Evolutionary conservation across 2,888 invertebrate species (phyloP).

Genomic region (Eugnorisma glareosa): DNA sequence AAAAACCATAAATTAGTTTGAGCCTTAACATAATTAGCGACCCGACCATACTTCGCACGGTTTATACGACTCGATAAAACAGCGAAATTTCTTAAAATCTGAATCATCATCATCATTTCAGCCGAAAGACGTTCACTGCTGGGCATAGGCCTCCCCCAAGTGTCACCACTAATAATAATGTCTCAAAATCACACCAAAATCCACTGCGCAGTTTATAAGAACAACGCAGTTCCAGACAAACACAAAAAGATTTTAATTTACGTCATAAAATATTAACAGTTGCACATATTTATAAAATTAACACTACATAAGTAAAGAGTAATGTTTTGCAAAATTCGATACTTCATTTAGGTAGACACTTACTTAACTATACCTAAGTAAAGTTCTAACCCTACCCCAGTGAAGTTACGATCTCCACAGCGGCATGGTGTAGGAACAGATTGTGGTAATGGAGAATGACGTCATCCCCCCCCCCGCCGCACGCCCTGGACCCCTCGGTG

Average conservation of each 20-base stretch:
- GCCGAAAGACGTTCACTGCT: too few species aligned
- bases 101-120: background rate
- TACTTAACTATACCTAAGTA: conserved; percentile 9
- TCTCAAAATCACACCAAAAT: background rate
- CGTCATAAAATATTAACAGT: background rate
- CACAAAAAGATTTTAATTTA: background rate
- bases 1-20: background rate
- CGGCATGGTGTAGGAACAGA: conserved; percentile 57
- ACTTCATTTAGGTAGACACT: background rate
- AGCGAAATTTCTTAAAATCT: background rate
- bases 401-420: conserved; percentile 47
- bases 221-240: background rate
- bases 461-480: conserved; percentile 45
- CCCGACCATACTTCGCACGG: background rate
- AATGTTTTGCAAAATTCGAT: conserved; percentile 14
- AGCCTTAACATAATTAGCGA: background rate
- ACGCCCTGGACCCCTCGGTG: conserved; percentile 32
- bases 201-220: background rate
- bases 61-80: background rate
- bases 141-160: too few species aligned
- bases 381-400: conserved; percentile 52
- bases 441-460: conserved; percentile 66
- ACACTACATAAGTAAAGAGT: background rate
- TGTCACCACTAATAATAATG: too few species aligned
- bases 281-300: background rate